Conservation (phyloP, 1,140 invertebrate species). For the Aphelenchoides besseyi region DNA sequence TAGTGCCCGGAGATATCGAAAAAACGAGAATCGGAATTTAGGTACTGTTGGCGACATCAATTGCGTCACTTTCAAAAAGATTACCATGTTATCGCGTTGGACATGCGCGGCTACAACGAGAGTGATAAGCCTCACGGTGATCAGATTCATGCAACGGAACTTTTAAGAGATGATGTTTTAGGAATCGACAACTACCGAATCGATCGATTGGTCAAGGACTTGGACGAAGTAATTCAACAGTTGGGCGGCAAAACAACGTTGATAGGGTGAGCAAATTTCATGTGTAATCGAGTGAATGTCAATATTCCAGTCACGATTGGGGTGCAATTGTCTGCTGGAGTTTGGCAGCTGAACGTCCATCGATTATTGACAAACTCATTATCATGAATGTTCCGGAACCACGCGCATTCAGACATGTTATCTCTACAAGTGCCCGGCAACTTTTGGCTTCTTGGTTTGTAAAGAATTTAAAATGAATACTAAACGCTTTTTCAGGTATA, state of each 20-base stretch:
- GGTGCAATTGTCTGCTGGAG: constrained; percentile 76
- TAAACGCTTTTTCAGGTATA: constrained; percentile 68
- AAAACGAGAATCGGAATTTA: constrained; percentile 69
- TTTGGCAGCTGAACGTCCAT: constrained; percentile 70
- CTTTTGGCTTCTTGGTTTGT: neutral
- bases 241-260: neutral
- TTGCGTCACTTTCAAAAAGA: neutral
- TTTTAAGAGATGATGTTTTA: constrained; percentile 72
- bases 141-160: constrained; percentile 68
- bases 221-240: constrained; percentile 12
- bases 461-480: neutral
- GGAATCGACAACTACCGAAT: constrained; percentile 70
- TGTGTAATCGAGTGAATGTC: neutral
- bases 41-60: neutral
- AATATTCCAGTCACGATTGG: constrained; percentile 75
- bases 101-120: constrained; percentile 45
- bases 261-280: neutral
- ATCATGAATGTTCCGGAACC: constrained; percentile 76
- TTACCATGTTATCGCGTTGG: constrained; percentile 40
- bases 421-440: neutral
- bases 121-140: constrained; percentile 62
- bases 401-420: constrained; percentile 39
- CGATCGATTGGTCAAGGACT: constrained; percentile 4
- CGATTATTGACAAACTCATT: constrained; percentile 73
- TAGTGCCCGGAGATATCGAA: no score